Evolutionary conservation across 1,140 invertebrate species (phyloP).

Genomic region (Heliconius eleuchia): DNA sequence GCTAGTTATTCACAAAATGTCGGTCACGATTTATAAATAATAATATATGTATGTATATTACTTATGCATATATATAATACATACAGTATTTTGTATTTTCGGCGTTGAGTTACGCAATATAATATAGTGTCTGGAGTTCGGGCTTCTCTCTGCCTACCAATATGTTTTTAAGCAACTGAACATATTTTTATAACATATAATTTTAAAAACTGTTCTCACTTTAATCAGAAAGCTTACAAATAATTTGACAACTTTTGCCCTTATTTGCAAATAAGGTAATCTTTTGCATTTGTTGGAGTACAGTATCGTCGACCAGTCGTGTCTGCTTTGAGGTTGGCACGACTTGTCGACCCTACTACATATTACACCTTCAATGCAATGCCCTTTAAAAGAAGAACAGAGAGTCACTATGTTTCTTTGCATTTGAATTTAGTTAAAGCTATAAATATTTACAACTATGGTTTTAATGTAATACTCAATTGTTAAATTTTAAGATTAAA

Average conservation of each 20-base stretch:
- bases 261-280: too few relatives aligned
- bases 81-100: not conserved
- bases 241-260: too few relatives aligned
- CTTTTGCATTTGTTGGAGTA: too few relatives aligned
- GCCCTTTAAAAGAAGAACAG: not conserved
- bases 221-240: too few relatives aligned
- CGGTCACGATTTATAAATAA: not conserved
- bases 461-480: not conserved
- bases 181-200: too few relatives aligned
- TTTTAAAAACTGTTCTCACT: too few relatives aligned
- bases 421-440: not conserved
- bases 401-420: not conserved
- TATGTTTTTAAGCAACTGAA: too few relatives aligned
- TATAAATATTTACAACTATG: not conserved
- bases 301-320: too few relatives aligned
- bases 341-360: too few relatives aligned
- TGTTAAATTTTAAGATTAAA: not conserved
- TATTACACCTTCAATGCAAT: not conserved
- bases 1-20: constrained; percentile 18
- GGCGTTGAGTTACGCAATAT: not conserved
- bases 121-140: too few relatives aligned
- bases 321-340: too few relatives aligned
- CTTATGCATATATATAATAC: not conserved
- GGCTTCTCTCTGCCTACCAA: too few relatives aligned
- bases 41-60: not conserved